These are phyloP conservation scores for Paedocypris sp. DNA, from an alignment of 2,113 vertebrate genomes.

Conservation along the genomic window DNA sequence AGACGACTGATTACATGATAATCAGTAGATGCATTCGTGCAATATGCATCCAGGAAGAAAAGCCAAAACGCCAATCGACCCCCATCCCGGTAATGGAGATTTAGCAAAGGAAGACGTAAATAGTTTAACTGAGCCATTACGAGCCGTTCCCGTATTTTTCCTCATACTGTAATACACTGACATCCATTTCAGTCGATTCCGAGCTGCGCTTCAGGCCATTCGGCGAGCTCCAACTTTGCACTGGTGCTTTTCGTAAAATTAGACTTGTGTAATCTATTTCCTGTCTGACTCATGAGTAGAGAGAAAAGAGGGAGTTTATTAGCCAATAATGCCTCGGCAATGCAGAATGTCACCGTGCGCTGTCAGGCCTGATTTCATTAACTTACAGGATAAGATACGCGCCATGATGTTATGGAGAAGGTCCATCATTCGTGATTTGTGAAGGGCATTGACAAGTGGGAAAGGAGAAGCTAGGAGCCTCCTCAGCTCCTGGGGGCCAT, in stretches of 20 bases:
- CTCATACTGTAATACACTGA: neutral
- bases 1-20: neutral
- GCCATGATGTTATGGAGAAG: constrained; percentile 25
- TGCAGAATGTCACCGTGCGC: constrained; percentile 42
- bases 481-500: constrained; percentile 22
- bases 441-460: constrained; percentile 36
- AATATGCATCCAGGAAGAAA: neutral
- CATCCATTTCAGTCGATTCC: neutral
- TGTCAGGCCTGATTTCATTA: constrained; percentile 45
- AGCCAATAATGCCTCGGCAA: constrained; percentile 25
- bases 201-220: constrained; percentile 17
- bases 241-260: constrained; percentile 26
- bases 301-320: constrained; percentile 36
- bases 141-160: constrained; percentile 20
- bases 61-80: constrained; percentile 23
- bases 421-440: constrained; percentile 26
- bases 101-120: constrained; percentile 40
- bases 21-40: neutral
- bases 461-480: constrained; percentile 16
- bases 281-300: constrained; percentile 25
- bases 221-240: constrained; percentile 27
- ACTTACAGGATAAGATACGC: constrained; percentile 33
- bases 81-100: neutral
- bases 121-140: constrained; percentile 51
- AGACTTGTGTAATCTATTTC: constrained; percentile 34